These are phyloP conservation scores for Zootermopsis nevadensis DNA, from an alignment of 2,888 invertebrate genomes.

Conservation along the genomic window DNA sequence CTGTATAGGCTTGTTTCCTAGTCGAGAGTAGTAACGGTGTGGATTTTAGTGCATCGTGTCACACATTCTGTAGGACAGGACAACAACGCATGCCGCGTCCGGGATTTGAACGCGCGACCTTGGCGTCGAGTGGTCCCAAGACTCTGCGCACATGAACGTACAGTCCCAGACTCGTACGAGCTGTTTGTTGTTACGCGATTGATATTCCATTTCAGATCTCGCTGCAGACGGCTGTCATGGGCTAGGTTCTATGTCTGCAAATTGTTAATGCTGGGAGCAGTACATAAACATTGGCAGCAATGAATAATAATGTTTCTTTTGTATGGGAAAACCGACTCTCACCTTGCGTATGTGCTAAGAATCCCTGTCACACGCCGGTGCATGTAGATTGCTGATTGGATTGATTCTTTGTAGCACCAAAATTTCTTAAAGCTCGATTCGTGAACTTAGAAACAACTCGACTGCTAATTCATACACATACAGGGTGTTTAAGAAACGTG, in stretches of 20 bases:
- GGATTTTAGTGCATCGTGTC: no score
- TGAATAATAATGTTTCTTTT: conserved; percentile 30
- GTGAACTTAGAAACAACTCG: no score
- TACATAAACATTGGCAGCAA: conserved; percentile 21
- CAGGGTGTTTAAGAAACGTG: no score
- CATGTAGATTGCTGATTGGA: not conserved
- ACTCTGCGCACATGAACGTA: no score
- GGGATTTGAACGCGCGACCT: no score
- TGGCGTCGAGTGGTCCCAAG: no score
- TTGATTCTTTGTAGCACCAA: not conserved
- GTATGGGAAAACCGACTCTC: conserved; percentile 33
- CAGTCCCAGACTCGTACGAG: no score
- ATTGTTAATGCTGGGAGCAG: conserved; percentile 20
- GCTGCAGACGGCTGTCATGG: not conserved
- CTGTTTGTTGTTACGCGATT: not conserved
- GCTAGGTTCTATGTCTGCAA: not conserved
- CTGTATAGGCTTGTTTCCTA: no score
- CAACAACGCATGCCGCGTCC: no score
- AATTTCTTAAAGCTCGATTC: not conserved
- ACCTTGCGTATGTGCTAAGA: conserved; percentile 1
- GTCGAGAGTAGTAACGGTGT: no score
- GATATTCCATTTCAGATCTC: not conserved
- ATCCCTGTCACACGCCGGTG: conserved; percentile 4
- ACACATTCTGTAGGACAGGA: no score
- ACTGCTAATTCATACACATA: no score